A percentile compares a stretch with the other conserved stretches of the same genome.
These are phyloP conservation scores for Dendropsophus ebraccatus DNA, from an alignment of 2,113 vertebrate genomes.

Conservation along the genomic window DNA sequence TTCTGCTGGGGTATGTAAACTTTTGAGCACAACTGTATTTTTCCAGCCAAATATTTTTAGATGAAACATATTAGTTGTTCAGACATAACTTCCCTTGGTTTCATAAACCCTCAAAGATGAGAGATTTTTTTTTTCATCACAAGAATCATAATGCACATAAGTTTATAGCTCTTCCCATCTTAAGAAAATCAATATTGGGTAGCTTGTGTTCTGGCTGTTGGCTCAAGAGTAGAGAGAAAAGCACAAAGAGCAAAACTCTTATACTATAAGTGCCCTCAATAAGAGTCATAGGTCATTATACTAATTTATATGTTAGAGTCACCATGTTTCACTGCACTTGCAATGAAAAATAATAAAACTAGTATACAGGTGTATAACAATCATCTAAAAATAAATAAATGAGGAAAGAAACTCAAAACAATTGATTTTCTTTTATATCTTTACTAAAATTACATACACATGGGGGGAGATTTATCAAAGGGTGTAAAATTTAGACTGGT, in stretches of 20 bases:
- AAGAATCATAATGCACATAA: neutral
- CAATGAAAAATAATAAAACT: neutral
- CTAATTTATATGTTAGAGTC: neutral
- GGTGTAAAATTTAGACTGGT: too few relatives aligned
- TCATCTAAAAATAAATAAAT: neutral
- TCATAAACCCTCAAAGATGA: too few relatives aligned
- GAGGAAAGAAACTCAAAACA: neutral
- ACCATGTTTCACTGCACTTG: neutral
- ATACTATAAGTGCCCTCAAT: neutral
- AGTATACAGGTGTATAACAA: neutral
- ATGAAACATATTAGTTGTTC: too few relatives aligned
- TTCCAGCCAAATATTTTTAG: too few relatives aligned
- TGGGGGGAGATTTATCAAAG: too few relatives aligned
- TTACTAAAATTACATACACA: too few relatives aligned
- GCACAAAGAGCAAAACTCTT: neutral
- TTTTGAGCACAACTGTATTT: too few relatives aligned
- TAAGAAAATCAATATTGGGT: neutral
- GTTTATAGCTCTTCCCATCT: neutral
- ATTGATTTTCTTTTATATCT: too few relatives aligned
- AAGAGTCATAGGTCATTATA: neutral
- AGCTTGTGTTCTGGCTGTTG: neutral
- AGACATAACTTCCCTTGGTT: too few relatives aligned
- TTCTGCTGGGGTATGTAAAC: too few relatives aligned
- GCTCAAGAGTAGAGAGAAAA: neutral
- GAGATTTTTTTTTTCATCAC: too few relatives aligned